Evolutionary conservation across 2,888 invertebrate genomes (phyloP), one percentile per base, ranked within the genome.

Genomic region (Periphyllus acericola): DNA sequence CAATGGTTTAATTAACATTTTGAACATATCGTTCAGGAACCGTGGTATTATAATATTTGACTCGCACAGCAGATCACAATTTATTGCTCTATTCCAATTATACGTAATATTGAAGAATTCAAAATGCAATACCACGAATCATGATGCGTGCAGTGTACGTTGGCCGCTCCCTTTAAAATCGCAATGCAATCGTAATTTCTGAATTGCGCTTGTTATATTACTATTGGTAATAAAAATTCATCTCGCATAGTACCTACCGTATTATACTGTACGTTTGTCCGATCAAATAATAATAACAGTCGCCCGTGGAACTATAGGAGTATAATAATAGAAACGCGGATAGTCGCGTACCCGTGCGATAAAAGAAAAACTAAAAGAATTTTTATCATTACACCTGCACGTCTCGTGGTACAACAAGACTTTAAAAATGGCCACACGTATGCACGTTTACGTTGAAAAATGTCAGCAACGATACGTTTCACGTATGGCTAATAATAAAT

Each of bases 91-190:
- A 25, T 34, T 79, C 25, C 52, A 46, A 79, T 79, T 79, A 79
- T n/a, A 79, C 78, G 6, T 60, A 79, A 79, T n/a, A n/a, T 60
- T 55, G 34, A 55, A 55, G 14, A 79, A 34, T 46, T 79, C 34
- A 79, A 60, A 79, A 32, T 79, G 60, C 34, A 55, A 25, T 34
- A 25, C 11, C 14, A 60, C 8, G 60, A 60, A 60, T 25, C 60
- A 25, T 25, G 34, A 1, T 79, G 25, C 34, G 34, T 25, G 11
- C 25, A 34, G 34, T 60, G 5, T 78, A 19, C 14, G 46, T 14
- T 34, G 5, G 55, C 36, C 36, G n/a, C n/a, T 80, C 19, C 36
- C 1, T 66, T 66, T 66, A 80, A 80, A 66, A 80, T 66, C 19
- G 6, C 21, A 80, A 29, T 55, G 9, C 8, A 17, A 29, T 32